Evolutionary conservation across 1,140 invertebrate genomes (phyloP), one percentile per base, ranked within the genome.

Genomic region (Coenobita brevimanus): DNA sequence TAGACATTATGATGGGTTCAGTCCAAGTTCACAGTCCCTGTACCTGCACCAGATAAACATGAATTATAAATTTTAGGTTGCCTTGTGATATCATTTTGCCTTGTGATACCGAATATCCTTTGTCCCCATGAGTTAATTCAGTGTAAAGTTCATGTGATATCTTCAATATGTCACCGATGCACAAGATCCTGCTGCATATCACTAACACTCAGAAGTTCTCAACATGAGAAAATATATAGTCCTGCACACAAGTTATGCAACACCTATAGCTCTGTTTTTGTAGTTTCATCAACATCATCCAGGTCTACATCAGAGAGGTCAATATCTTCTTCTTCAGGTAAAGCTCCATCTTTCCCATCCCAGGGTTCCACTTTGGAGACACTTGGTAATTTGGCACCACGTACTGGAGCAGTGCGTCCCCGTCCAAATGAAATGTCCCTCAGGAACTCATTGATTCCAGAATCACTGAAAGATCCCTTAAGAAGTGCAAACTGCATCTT

Each of bases 401-500:
- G 96, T 1, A 99, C 94, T 2, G 98, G 97, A 0, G 96, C 96
- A 3, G 98, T 99, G 75, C 97, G 96, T 21, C 98, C 98, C 90
- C 97, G 95, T 24, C 99, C 99, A 92, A 97, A 99, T 43, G 97
- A 98, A 15, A 99, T 94, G 92, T 99, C 98, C 91, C 95, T 95
- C 13, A 99, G 93, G 93, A 99, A 99, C 93, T 99, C 98, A 91
- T 96, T 96, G 91, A 99, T 98, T 87, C 99, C 99, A 85, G 96
- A 96, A 90, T 96, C 95, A 6, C 97, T 98, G 93, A 99, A 99
- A 33, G 98, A 97, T 69, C 98, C 98, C 91, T 97, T 95, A 0
- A 99, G 93, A 2, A 98, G 94, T 0, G 98, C 97, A 93, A 97
- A 99, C 92, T 99, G 99, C 95, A 98, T 96, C 93, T 99, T 99